Evolutionary conservation across 2,797 vertebrate genomes (phyloP).

Genomic region (Heliangelus exortis): DNA sequence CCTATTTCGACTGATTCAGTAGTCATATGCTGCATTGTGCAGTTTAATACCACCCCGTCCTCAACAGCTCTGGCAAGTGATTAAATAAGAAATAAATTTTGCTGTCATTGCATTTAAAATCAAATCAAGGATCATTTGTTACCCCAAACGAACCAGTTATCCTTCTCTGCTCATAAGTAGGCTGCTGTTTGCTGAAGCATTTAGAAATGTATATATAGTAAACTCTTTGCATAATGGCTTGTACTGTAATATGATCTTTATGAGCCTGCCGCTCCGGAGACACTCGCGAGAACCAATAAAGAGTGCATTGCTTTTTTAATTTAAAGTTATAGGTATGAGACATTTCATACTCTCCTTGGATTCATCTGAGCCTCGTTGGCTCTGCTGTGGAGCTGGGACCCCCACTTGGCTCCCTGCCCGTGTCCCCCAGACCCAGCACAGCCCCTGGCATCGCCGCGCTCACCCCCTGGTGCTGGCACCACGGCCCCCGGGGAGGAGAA

Average conservation of each 20-base stretch:
- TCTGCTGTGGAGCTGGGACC: accelerated
- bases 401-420: accelerated
- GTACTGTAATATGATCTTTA: constrained; percentile 71
- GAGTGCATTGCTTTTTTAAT: constrained; percentile 71
- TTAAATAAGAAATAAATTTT: constrained; percentile 81
- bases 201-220: constrained; percentile 73
- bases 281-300: constrained; percentile 56
- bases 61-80: constrained; percentile 70
- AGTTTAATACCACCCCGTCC: constrained; percentile 63
- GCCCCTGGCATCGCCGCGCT: accelerated
- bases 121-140: constrained; percentile 82
- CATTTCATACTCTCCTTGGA: not conserved
- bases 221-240: constrained; percentile 72
- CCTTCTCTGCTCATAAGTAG: constrained; percentile 72
- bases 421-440: not conserved
- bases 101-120: constrained; percentile 82
- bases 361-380: not conserved
- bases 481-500: accelerated
- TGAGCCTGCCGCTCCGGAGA: constrained; percentile 54
- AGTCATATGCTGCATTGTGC: constrained; percentile 59
- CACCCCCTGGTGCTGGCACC: accelerated
- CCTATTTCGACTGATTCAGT: constrained; percentile 51
- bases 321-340: constrained; percentile 71
- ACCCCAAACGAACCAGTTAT: constrained; percentile 77
- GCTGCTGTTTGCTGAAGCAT: constrained; percentile 76